Evolutionary conservation across 2,797 vertebrate genomes (phyloP).

Genomic region (Pseudocheirus occidentalis): DNA sequence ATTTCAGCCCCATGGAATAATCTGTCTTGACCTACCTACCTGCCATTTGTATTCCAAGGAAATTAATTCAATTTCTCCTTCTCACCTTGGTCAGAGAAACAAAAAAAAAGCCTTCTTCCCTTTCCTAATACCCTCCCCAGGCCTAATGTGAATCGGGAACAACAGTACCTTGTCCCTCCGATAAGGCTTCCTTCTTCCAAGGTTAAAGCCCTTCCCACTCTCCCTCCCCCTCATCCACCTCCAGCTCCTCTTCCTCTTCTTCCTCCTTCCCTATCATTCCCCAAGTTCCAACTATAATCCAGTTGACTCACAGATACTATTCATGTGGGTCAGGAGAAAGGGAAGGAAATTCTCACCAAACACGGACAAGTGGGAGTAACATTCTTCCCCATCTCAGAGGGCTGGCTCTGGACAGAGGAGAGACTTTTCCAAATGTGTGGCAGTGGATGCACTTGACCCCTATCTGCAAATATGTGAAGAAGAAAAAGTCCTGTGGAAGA

Average conservation of each 20-base stretch:
- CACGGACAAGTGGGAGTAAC: background rate
- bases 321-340: background rate
- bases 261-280: background rate
- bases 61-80: conserved; percentile 37
- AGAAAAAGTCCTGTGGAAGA: background rate
- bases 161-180: conserved; percentile 18
- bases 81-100: conserved; percentile 48
- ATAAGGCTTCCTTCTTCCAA: conserved; percentile 6
- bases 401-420: background rate
- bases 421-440: background rate
- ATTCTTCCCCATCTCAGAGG: background rate
- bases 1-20: conserved; percentile 3
- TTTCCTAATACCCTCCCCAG: background rate
- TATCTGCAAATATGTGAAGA: background rate
- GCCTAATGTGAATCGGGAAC: conserved; percentile 18
- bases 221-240: background rate
- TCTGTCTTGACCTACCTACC: conserved; percentile 29
- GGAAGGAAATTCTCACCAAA: background rate
- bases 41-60: conserved; percentile 39
- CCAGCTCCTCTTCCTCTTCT: background rate
- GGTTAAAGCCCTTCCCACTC: background rate
- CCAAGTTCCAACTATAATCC: background rate
- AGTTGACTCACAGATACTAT: conserved; percentile 5
- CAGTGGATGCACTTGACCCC: background rate
- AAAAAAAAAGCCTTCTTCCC: conserved; percentile 30